Evolutionary conservation across 2,113 vertebrate genomes (phyloP).

Genomic region (Tringa solitaria): DNA sequence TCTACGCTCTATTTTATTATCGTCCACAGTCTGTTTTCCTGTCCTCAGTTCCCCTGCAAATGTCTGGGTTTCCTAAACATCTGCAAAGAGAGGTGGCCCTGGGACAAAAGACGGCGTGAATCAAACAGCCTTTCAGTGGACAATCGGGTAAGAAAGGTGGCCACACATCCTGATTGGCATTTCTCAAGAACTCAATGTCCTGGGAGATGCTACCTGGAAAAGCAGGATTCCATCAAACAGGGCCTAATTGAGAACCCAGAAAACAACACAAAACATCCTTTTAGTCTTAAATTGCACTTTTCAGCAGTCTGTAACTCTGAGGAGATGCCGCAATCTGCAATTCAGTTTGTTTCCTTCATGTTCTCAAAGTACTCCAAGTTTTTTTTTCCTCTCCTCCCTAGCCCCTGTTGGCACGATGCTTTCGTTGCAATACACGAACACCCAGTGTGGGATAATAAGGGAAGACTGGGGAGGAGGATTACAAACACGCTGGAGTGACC

Average conservation of each 20-base stretch:
- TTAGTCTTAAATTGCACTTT: not conserved
- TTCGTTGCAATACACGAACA: not conserved
- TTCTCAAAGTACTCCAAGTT: not conserved
- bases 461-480: not conserved
- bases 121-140: not conserved
- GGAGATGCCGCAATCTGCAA: not conserved
- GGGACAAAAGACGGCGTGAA: accelerated
- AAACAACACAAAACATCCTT: not conserved
- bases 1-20: not conserved
- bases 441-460: not conserved
- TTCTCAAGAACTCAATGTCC: not conserved
- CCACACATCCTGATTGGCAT: not conserved
- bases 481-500: not conserved
- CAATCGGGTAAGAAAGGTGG: not conserved
- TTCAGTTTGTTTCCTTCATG: not conserved
- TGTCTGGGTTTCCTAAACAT: not conserved
- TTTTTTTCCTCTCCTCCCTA: not conserved
- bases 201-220: not conserved
- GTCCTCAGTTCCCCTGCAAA: not conserved
- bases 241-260: not conserved
- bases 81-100: not conserved
- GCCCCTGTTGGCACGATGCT: not conserved
- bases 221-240: not conserved
- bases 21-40: not conserved
- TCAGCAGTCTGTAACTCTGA: not conserved